Percentiles rank a stretch among this genome's conserved stretches.
Evolutionary conservation across 2,888 invertebrate genomes (phyloP).

Genomic region (Helleia helle): DNA sequence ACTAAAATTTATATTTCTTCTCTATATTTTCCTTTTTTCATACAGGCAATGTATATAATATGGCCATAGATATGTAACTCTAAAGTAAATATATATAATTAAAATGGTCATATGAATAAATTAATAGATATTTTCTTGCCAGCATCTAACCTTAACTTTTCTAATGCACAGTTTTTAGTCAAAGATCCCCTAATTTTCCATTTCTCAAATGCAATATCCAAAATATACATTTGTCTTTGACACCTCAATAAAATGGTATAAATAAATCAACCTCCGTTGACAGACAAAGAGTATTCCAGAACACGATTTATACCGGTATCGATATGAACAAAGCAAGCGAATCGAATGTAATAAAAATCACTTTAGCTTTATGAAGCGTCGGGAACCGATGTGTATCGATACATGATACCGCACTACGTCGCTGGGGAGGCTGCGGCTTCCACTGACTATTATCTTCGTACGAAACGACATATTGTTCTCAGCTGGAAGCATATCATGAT

Average conservation of each 20-base stretch:
- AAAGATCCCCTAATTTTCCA: too few species aligned
- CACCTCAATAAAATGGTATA: constrained; percentile 1
- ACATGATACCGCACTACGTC: constrained; percentile 64
- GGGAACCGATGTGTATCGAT: constrained; percentile 67
- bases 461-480: constrained; percentile 53
- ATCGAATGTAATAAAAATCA: constrained; percentile 72
- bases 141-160: too few species aligned
- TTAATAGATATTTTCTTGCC: too few species aligned
- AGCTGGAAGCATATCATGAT: constrained; percentile 9
- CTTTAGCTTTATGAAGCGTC: constrained; percentile 63
- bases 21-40: too few species aligned
- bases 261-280: not conserved
- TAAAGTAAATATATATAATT: too few species aligned
- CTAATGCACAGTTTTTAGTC: too few species aligned
- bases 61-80: too few species aligned
- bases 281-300: constrained; percentile 3
- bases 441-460: constrained; percentile 65
- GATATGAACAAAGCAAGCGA: constrained; percentile 67
- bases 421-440: constrained; percentile 50
- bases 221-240: too few species aligned
- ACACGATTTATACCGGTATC: constrained; percentile 29
- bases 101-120: too few species aligned
- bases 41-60: too few species aligned
- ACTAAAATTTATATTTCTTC: too few species aligned
- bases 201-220: too few species aligned